A percentile compares a stretch with the other conserved stretches of the same genome.
Conservation (phyloP, 2,888 invertebrate species). For the Phortica okadai region DNA sequence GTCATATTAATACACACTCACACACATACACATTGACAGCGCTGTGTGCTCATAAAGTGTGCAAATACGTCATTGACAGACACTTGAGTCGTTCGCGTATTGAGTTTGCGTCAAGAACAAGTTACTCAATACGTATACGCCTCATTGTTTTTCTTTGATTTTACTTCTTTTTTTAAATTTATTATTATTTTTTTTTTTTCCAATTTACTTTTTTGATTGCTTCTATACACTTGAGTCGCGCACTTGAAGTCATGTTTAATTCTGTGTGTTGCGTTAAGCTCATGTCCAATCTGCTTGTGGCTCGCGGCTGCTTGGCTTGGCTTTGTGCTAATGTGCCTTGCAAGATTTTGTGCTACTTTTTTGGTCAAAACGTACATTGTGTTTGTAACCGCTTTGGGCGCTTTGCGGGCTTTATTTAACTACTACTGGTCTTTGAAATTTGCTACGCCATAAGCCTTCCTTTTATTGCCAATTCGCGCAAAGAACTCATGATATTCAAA, state of each 20-base stretch:
- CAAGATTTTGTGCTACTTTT: slow-evolving; percentile 19
- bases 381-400: background rate
- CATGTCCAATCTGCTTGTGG: background rate
- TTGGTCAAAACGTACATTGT: background rate
- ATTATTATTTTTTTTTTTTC: background rate
- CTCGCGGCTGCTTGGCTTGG: slow-evolving; percentile 2
- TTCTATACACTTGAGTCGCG: background rate
- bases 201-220: background rate
- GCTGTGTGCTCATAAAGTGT: background rate
- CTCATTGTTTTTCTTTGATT: slow-evolving; percentile 23
- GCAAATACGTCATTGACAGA: background rate
- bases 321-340: slow-evolving; percentile 10
- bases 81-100: slow-evolving; percentile 17
- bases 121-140: slow-evolving; percentile 29
- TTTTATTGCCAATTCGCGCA: too few species aligned
- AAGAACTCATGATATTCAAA: too few species aligned
- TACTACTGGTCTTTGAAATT: background rate
- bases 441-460: too few species aligned
- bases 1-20: background rate
- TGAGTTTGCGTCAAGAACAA: slow-evolving; percentile 16
- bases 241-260: slow-evolving; percentile 13
- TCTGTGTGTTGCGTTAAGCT: slow-evolving; percentile 9
- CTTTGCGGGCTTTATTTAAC: background rate
- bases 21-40: background rate
- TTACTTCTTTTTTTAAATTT: background rate